These are phyloP conservation scores for Mimachlamys varia DNA, from an alignment of 2,888 invertebrate genomes.

Conservation along the genomic window DNA sequence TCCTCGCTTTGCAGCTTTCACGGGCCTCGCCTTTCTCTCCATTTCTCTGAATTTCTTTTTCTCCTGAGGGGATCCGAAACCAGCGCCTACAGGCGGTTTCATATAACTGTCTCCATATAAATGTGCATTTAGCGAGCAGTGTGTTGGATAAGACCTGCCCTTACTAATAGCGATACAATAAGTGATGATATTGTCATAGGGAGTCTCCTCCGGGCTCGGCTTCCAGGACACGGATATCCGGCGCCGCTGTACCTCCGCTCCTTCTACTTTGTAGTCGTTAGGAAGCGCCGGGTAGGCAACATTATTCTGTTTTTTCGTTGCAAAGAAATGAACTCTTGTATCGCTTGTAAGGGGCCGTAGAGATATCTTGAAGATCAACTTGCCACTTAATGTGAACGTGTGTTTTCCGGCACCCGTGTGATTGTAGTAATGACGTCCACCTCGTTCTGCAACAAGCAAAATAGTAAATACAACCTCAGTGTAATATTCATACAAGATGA, in stretches of 20 bases:
- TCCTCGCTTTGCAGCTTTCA: conserved; percentile 61
- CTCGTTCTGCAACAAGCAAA: neutral
- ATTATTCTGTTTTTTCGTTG: neutral
- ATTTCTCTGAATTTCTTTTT: conserved; percentile 58
- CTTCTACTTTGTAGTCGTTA: conserved; percentile 51
- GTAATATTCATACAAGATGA: neutral
- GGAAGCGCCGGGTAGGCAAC: conserved; percentile 59
- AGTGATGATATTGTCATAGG: conserved; percentile 67
- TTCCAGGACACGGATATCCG: conserved; percentile 61
- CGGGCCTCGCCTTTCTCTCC: conserved; percentile 64
- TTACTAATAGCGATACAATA: conserved; percentile 84
- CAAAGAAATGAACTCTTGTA: conserved; percentile 16
- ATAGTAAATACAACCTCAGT: neutral
- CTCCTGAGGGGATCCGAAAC: conserved; percentile 77
- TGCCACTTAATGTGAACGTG: neutral
- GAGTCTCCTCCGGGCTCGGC: conserved; percentile 62
- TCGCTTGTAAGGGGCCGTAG: neutral
- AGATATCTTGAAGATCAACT: conserved; percentile 25
- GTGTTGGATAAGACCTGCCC: conserved; percentile 76
- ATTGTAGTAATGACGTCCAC: neutral
- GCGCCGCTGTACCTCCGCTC: conserved; percentile 50
- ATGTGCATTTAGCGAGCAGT: conserved; percentile 83
- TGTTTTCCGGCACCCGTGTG: neutral
- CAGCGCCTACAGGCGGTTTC: conserved; percentile 70
- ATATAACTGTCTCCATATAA: conserved; percentile 77